Conservation (phyloP, 2,888 invertebrate species). For the Diploptera punctata region DNA sequence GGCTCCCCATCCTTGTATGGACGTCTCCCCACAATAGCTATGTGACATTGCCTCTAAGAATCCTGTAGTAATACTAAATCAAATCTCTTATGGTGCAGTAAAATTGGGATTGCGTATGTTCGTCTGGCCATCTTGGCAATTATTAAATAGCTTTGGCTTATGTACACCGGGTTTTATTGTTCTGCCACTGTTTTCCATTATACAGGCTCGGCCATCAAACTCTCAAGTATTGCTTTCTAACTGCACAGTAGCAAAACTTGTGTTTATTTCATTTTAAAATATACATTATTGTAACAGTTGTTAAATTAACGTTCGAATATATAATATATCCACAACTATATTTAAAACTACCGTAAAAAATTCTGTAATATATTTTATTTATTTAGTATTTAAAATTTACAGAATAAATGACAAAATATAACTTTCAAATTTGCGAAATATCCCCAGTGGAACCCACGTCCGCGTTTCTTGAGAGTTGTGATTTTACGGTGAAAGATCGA, state of each 20-base stretch:
- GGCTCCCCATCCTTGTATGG: neutral
- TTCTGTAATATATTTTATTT: too few species aligned
- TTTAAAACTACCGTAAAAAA: too few species aligned
- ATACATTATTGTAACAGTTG: too few species aligned
- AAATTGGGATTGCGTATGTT: conserved; percentile 37
- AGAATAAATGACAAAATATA: too few species aligned
- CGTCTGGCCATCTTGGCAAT: conserved; percentile 23
- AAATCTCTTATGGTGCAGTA: conserved; percentile 39
- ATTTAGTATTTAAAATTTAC: too few species aligned
- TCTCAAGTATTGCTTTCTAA: neutral
- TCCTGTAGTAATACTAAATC: conserved; percentile 36
- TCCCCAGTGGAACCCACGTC: too few species aligned
- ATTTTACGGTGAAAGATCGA: too few species aligned
- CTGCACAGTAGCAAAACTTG: too few species aligned
- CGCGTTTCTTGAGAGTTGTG: too few species aligned
- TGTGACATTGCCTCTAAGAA: neutral
- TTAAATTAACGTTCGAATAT: too few species aligned
- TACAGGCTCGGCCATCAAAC: neutral
- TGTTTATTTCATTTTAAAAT: neutral
- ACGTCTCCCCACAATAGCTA: neutral
- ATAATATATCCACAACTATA: too few species aligned
- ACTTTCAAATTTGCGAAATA: too few species aligned
- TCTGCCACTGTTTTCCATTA: neutral
- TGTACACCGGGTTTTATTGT: neutral
- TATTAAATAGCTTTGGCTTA: conserved; percentile 27